Evolutionary conservation across 2,797 vertebrate species (phyloP).

Genomic region (Staurois parvus): DNA sequence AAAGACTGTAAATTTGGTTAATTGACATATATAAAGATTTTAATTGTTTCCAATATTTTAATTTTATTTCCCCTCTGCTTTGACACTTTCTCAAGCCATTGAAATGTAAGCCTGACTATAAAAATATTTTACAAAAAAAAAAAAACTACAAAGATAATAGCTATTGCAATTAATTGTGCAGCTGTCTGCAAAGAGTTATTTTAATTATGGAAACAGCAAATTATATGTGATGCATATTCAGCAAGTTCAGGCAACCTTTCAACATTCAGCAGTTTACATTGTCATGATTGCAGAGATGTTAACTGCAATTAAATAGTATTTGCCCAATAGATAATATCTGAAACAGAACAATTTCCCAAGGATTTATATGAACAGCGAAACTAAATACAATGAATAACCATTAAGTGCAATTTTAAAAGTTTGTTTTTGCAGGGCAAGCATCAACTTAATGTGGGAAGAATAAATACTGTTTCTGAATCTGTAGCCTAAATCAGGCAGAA

Average conservation of each 20-base stretch:
- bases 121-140: not conserved
- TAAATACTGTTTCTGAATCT: not conserved
- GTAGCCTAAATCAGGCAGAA: not conserved
- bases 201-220: not conserved
- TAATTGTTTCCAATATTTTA: not conserved
- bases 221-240: slow-evolving; percentile 5
- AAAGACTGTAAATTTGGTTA: not conserved
- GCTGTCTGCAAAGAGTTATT: not conserved
- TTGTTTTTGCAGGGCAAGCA: slow-evolving; percentile 31
- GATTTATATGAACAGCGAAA: slow-evolving; percentile 26
- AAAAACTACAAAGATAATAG: not conserved
- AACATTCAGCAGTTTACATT: slow-evolving; percentile 8
- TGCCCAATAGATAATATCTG: slow-evolving; percentile 51
- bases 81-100: not conserved
- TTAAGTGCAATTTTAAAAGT: slow-evolving; percentile 42
- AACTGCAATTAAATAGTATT: slow-evolving; percentile 44
- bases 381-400: slow-evolving; percentile 32
- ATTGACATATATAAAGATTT: not conserved
- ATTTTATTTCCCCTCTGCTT: not conserved
- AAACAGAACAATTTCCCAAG: slow-evolving; percentile 34
- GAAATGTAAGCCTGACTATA: not conserved
- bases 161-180: not conserved
- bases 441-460: slow-evolving; percentile 16
- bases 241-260: slow-evolving; percentile 5
- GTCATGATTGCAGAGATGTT: slow-evolving; percentile 11